These are phyloP conservation scores for Apotomis betuletana DNA, from an alignment of 2,888 invertebrate species.

Conservation along the genomic window DNA sequence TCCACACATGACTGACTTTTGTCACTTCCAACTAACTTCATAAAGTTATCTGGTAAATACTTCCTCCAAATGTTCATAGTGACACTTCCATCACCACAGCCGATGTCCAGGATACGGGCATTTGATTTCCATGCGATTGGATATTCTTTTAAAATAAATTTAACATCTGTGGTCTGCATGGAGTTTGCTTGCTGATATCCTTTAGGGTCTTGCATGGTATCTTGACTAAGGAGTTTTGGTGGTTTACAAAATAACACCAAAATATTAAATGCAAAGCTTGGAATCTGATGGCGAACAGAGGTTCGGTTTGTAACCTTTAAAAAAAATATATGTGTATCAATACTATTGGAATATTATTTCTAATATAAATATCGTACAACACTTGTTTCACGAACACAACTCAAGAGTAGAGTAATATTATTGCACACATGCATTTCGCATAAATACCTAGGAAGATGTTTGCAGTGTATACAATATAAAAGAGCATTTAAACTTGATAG, in stretches of 20 bases:
- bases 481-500: neutral
- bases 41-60: conserved; percentile 3
- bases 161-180: conserved; percentile 10
- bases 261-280: too few relatives aligned
- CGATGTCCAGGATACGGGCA: conserved; percentile 9
- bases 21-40: conserved; percentile 29
- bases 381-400: neutral
- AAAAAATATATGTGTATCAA: too few relatives aligned
- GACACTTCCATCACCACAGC: conserved; percentile 11
- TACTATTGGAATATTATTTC: too few relatives aligned
- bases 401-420: neutral
- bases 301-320: too few relatives aligned
- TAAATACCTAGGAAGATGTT: neutral
- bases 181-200: conserved; percentile 7
- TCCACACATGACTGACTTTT: conserved; percentile 13
- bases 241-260: too few relatives aligned
- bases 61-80: neutral
- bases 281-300: too few relatives aligned
- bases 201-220: conserved; percentile 9
- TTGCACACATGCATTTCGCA: neutral
- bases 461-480: neutral
- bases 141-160: neutral
- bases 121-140: conserved; percentile 1
- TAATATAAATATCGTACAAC: too few relatives aligned
- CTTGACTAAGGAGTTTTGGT: neutral